These are phyloP conservation scores for Glossosoma conforme DNA, from an alignment of 1,140 invertebrate genomes.

Conservation along the genomic window DNA sequence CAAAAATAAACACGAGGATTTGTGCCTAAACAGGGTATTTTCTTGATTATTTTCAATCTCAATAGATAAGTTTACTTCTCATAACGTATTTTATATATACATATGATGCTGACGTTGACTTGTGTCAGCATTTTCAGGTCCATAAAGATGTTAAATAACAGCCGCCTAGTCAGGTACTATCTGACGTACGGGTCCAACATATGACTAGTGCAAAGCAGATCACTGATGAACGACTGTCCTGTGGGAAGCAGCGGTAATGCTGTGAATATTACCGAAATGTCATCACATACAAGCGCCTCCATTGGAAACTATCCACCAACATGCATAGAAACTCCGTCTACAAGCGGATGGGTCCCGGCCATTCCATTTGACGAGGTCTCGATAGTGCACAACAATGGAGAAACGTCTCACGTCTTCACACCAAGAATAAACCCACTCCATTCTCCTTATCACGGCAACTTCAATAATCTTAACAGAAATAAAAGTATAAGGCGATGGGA, in stretches of 20 bases:
- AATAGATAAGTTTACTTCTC: too few relatives aligned
- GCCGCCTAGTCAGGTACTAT: background rate
- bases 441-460: background rate
- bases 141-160: constrained; percentile 12
- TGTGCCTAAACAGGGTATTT: too few relatives aligned
- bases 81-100: too few relatives aligned
- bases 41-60: too few relatives aligned
- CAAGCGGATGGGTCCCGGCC: background rate
- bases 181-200: constrained; percentile 5
- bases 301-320: background rate
- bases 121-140: too few relatives aligned
- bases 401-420: background rate
- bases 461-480: background rate
- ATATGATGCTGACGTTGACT: too few relatives aligned
- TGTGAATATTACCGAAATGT: background rate
- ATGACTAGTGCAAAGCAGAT: constrained; percentile 17
- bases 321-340: background rate
- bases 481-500: constrained; percentile 11
- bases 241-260: background rate
- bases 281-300: background rate
- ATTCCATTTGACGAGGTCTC: background rate
- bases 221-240: constrained; percentile 14
- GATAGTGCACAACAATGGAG: background rate
- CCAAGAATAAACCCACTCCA: background rate
- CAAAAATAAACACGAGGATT: too few relatives aligned